These are phyloP conservation scores for Cheirogaleus major DNA, from an alignment of 2,797 vertebrate genomes.

Conservation along the genomic window DNA sequence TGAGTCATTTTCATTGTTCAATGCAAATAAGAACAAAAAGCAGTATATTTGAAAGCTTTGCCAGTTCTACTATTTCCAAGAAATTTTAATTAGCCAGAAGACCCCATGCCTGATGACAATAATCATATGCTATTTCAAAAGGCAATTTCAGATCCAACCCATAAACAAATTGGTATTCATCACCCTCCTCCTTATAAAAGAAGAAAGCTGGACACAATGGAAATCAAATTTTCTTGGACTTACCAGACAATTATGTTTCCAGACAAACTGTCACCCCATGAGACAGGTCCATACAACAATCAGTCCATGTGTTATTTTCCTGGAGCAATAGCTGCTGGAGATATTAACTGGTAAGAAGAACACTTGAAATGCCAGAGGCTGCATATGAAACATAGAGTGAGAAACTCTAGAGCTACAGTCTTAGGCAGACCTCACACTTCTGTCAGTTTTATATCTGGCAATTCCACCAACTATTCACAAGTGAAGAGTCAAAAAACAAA, in stretches of 20 bases:
- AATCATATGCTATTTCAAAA: background rate
- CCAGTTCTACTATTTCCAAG: background rate
- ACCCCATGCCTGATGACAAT: background rate
- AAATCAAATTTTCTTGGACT: background rate
- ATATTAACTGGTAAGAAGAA: background rate
- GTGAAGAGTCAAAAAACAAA: background rate
- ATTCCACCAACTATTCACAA: background rate
- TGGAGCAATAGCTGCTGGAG: background rate
- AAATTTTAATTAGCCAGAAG: background rate
- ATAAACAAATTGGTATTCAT: background rate
- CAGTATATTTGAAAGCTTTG: background rate
- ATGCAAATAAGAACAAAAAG: background rate
- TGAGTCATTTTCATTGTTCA: background rate
- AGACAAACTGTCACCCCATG: background rate
- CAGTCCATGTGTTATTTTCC: background rate
- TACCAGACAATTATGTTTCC: background rate
- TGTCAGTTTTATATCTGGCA: background rate
- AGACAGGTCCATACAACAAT: background rate
- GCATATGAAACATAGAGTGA: background rate
- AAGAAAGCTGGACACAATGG: background rate
- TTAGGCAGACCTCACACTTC: accelerated
- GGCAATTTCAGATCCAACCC: background rate
- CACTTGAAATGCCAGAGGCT: background rate
- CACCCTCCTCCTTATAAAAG: background rate
- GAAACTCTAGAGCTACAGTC: background rate